These are phyloP conservation scores for Poecilia picta DNA, from an alignment of 2,797 vertebrate genomes.

Conservation along the genomic window DNA sequence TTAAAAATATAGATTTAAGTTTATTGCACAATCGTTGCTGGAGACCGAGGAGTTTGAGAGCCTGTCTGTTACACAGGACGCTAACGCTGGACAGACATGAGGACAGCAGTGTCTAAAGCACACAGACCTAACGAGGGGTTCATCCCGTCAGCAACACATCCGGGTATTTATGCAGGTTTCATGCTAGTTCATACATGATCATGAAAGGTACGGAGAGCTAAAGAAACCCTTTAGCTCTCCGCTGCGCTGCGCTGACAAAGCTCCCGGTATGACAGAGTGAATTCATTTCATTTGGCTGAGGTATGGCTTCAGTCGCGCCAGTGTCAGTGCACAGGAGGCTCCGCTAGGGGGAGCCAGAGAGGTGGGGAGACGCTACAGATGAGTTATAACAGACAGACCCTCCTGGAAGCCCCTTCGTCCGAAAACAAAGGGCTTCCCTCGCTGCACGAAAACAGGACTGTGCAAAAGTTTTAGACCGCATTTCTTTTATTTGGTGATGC, in stretches of 20 bases:
- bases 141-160: slow-evolving; percentile 40
- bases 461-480: neutral
- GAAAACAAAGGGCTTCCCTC: slow-evolving; percentile 64
- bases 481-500: neutral
- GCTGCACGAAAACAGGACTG: slow-evolving; percentile 60
- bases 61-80: slow-evolving; percentile 74
- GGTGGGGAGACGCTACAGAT: slow-evolving; percentile 33
- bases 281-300: slow-evolving; percentile 32
- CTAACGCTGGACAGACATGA: slow-evolving; percentile 46
- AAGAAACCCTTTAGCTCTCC: slow-evolving; percentile 38
- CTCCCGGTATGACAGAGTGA: slow-evolving; percentile 27
- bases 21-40: slow-evolving; percentile 87
- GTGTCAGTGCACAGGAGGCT: slow-evolving; percentile 38
- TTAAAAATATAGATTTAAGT: slow-evolving; percentile 87
- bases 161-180: slow-evolving; percentile 34
- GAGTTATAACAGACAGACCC: slow-evolving; percentile 74
- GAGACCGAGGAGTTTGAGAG: slow-evolving; percentile 79
- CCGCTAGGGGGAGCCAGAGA: slow-evolving; percentile 74
- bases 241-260: too few relatives aligned
- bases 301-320: slow-evolving; percentile 51
- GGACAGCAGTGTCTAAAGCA: slow-evolving; percentile 38
- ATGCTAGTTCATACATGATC: slow-evolving; percentile 48
- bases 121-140: slow-evolving; percentile 49
- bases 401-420: slow-evolving; percentile 63
- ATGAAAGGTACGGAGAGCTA: slow-evolving; percentile 29